phyloP scores from a whole-genome alignment of 2,113 vertebrate species.

The Cephalopholis sonnerati region DNA sequence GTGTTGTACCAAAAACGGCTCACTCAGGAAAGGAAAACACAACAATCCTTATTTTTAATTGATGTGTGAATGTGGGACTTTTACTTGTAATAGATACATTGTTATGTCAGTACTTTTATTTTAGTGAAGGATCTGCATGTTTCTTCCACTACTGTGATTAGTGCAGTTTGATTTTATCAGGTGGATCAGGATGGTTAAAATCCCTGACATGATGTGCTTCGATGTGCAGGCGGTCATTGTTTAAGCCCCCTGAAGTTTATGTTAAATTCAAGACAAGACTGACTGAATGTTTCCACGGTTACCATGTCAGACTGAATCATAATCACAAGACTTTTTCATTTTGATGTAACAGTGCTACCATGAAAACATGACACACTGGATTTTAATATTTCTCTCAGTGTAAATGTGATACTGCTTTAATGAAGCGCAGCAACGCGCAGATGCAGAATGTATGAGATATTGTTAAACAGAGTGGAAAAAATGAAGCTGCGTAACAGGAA shows the following conservation, averaged over 20 bases:
- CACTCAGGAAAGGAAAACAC: too few relatives aligned
- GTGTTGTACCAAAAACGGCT: too few relatives aligned
- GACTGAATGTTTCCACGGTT: slow-evolving; percentile 19
- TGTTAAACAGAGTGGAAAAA: slow-evolving; percentile 29
- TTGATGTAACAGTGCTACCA: neutral
- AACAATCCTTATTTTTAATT: too few relatives aligned
- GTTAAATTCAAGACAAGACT: slow-evolving; percentile 7
- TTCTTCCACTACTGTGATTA: neutral
- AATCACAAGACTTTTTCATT: slow-evolving; percentile 26
- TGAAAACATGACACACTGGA: slow-evolving; percentile 20
- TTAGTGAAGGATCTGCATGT: neutral
- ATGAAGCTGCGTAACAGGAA: slow-evolving; percentile 3
- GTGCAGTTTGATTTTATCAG: neutral
- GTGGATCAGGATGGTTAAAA: slow-evolving; percentile 11
- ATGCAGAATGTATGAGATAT: slow-evolving; percentile 23
- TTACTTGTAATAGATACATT: too few relatives aligned
- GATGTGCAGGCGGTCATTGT: neutral
- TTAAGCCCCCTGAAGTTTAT: slow-evolving; percentile 19
- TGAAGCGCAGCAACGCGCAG: slow-evolving; percentile 17
- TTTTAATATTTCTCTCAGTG: slow-evolving; percentile 41
- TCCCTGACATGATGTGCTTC: neutral
- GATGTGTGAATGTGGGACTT: too few relatives aligned
- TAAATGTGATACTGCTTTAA: slow-evolving; percentile 46
- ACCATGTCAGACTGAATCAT: slow-evolving; percentile 30
- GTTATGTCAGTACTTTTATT: too few relatives aligned